These are phyloP conservation scores for Melanotaenia duboulayi DNA, from an alignment of 2,113 vertebrate species.

Conservation along the genomic window DNA sequence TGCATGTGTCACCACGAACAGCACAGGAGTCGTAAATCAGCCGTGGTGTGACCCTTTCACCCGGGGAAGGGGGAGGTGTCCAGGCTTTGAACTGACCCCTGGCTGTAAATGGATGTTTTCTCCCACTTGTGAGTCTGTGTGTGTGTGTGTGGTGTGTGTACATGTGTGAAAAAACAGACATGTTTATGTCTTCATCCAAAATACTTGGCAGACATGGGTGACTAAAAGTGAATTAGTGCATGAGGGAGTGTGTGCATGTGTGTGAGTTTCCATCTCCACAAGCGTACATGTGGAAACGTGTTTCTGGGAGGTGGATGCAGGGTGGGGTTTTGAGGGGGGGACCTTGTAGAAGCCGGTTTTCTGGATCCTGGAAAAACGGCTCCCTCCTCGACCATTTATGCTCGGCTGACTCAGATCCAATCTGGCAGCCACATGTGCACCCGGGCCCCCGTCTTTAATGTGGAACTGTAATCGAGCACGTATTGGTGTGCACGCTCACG, in stretches of 20 bases:
- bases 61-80: slow-evolving; percentile 23
- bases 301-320: slow-evolving; percentile 45
- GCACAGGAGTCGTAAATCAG: slow-evolving; percentile 70
- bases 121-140: slow-evolving; percentile 27
- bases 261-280: slow-evolving; percentile 58
- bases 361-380: slow-evolving; percentile 55
- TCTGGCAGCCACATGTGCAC: slow-evolving; percentile 76
- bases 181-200: slow-evolving; percentile 70
- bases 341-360: slow-evolving; percentile 59
- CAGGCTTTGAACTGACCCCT: slow-evolving; percentile 75
- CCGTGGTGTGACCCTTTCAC: slow-evolving; percentile 61
- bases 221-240: slow-evolving; percentile 62
- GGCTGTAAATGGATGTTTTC: slow-evolving; percentile 68
- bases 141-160: slow-evolving; percentile 27
- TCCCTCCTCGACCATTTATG: slow-evolving; percentile 54
- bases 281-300: slow-evolving; percentile 60
- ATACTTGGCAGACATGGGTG: slow-evolving; percentile 59
- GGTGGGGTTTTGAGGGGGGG: not conserved
- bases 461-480: slow-evolving; percentile 53
- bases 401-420: slow-evolving; percentile 38
- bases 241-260: slow-evolving; percentile 46
- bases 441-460: slow-evolving; percentile 47
- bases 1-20: slow-evolving; percentile 58
- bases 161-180: slow-evolving; percentile 42
- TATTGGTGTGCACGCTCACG: slow-evolving; percentile 40